phyloP scores from a whole-genome alignment of 2,888 invertebrate genomes.

The Drosophila borborema region DNA sequence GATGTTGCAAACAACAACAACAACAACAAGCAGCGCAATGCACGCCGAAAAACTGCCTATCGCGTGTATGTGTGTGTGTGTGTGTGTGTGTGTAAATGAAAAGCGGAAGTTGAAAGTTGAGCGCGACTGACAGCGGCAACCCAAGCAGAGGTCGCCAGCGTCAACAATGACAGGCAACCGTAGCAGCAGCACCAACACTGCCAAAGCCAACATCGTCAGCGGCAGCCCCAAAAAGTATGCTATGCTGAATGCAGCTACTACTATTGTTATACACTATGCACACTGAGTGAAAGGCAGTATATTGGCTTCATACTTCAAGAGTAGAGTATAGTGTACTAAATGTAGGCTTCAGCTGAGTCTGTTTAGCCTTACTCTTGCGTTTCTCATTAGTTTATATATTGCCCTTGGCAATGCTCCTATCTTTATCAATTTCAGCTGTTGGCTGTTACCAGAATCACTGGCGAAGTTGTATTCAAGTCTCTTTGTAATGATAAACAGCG shows the following conservation, averaged over 20 bases:
- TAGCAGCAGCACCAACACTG: conserved; percentile 29
- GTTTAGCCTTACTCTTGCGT: too few relatives aligned
- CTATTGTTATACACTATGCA: conserved; percentile 11
- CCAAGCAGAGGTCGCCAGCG: conserved; percentile 64
- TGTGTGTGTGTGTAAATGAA: conserved; percentile 66
- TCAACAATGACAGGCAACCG: conserved; percentile 67
- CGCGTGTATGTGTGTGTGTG: conserved; percentile 21
- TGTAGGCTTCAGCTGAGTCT: background rate
- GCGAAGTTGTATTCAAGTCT: background rate
- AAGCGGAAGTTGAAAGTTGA: conserved; percentile 79
- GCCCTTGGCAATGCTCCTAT: background rate
- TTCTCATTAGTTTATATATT: background rate
- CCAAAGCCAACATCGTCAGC: conserved; percentile 22
- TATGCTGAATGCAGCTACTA: conserved; percentile 30
- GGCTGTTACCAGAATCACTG: background rate
- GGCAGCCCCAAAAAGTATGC: conserved; percentile 68
- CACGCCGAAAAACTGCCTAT: conserved; percentile 48
- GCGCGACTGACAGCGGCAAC: conserved; percentile 66
- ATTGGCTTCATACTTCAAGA: background rate
- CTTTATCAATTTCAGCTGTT: background rate
- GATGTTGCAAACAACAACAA: conserved; percentile 69
- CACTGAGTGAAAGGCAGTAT: background rate
- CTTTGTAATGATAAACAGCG: background rate
- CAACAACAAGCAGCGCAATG: conserved; percentile 43
- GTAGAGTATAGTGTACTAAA: background rate